Conservation (phyloP, 2,113 vertebrate species). For the Propithecus coquereli region DNA sequence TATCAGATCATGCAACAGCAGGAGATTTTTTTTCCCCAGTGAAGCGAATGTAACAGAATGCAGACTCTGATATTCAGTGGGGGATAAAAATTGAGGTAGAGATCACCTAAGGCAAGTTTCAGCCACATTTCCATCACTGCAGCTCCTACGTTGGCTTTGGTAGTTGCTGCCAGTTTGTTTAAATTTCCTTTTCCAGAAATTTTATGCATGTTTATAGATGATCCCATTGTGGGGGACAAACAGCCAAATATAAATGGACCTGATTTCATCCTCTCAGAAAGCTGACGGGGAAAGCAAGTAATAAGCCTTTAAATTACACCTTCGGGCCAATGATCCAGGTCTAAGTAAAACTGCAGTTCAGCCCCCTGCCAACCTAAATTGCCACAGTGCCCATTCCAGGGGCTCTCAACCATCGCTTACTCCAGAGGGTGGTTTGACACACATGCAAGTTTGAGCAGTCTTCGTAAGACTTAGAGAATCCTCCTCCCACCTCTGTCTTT, state of each 20-base stretch:
- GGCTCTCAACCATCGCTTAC: slow-evolving; percentile 34
- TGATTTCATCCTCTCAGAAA: neutral
- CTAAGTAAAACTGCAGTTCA: slow-evolving; percentile 70
- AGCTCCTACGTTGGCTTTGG: neutral
- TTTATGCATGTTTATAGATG: slow-evolving; percentile 40
- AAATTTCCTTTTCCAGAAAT: slow-evolving; percentile 58
- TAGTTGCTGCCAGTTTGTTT: slow-evolving; percentile 31
- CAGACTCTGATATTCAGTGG: neutral
- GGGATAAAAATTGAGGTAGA: neutral
- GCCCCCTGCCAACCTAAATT: slow-evolving; percentile 21
- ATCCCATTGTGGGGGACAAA: slow-evolving; percentile 43
- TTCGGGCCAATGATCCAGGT: slow-evolving; percentile 25
- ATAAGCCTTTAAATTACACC: slow-evolving; percentile 68
- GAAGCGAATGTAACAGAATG: neutral
- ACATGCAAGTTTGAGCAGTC: slow-evolving; percentile 32
- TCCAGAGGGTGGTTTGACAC: neutral
- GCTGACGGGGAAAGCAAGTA: slow-evolving; percentile 24
- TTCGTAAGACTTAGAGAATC: neutral
- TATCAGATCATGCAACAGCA: too few relatives aligned
- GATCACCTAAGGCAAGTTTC: neutral
- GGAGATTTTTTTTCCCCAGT: neutral
- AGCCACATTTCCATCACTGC: slow-evolving; percentile 31
- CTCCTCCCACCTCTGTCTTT: neutral
- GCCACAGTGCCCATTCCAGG: neutral
- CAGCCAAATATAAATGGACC: slow-evolving; percentile 63